These are phyloP conservation scores for Misgurnus mizolepis DNA, from an alignment of 2,113 vertebrate genomes.

Conservation along the genomic window DNA sequence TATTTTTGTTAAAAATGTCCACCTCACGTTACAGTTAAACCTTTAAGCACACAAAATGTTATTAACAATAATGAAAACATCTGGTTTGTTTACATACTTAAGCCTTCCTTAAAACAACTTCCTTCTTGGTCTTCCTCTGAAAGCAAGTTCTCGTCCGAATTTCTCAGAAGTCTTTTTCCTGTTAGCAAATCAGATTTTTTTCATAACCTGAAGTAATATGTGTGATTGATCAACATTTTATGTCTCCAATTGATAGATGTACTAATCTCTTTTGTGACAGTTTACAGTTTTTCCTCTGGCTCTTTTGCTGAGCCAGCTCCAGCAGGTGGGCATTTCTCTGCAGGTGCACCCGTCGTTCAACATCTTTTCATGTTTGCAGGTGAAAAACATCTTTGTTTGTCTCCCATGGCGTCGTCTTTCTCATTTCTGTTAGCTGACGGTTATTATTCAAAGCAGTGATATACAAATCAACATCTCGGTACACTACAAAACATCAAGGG, in stretches of 20 bases:
- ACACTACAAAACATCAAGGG: not conserved
- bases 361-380: not conserved
- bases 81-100: not conserved
- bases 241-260: not conserved
- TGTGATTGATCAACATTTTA: not conserved
- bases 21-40: not conserved
- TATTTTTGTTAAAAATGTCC: not conserved
- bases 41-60: not conserved
- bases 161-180: not conserved
- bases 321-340: not conserved
- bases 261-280: not conserved
- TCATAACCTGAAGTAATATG: not conserved
- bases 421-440: not conserved
- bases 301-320: not conserved
- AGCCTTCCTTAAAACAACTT: too few species aligned
- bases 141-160: not conserved
- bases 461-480: not conserved
- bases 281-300: not conserved
- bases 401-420: not conserved
- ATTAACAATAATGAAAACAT: not conserved
- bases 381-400: conserved; percentile 12
- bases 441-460: conserved; percentile 17
- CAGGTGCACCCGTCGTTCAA: not conserved
- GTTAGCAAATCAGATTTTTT: not conserved
- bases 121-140: too few species aligned